A percentile compares a stretch with the other conserved stretches of the same genome.
Evolutionary conservation across 2,113 vertebrate species (phyloP).

Genomic region (Pardalotus punctatus): DNA sequence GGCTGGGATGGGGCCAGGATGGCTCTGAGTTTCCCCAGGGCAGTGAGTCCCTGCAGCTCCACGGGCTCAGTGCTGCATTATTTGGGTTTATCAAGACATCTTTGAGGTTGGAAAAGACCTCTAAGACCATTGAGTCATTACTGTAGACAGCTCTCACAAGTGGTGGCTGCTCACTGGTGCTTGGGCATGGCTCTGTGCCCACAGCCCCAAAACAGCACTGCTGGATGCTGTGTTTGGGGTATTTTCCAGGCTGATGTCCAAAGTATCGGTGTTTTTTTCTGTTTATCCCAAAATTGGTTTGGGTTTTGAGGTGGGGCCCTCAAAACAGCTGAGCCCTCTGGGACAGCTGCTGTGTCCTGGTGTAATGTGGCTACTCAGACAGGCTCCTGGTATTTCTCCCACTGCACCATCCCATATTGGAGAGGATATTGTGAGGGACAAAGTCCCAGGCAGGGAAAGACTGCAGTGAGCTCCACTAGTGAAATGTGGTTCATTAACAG

Average conservation of each 20-base stretch:
- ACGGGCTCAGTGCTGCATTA: accelerated
- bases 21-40: neutral
- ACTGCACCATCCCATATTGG: accelerated
- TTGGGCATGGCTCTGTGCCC: neutral
- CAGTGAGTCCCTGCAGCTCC: neutral
- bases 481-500: neutral
- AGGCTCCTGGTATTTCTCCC: neutral
- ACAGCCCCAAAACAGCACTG: neutral
- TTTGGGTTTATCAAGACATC: neutral
- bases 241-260: neutral
- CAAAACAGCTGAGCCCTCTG: neutral
- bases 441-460: neutral
- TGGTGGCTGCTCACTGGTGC: accelerated
- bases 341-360: neutral
- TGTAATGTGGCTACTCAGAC: accelerated
- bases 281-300: neutral
- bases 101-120: neutral
- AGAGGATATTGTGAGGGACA: accelerated
- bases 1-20: neutral
- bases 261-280: accelerated
- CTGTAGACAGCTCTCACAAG: accelerated
- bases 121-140: neutral
- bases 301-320: neutral
- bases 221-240: neutral
- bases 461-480: too few relatives aligned